Evolutionary conservation across 2,113 vertebrate species (phyloP), one percentile per base, ranked within the genome.

Genomic region (Ramphastos sulfuratus): DNA sequence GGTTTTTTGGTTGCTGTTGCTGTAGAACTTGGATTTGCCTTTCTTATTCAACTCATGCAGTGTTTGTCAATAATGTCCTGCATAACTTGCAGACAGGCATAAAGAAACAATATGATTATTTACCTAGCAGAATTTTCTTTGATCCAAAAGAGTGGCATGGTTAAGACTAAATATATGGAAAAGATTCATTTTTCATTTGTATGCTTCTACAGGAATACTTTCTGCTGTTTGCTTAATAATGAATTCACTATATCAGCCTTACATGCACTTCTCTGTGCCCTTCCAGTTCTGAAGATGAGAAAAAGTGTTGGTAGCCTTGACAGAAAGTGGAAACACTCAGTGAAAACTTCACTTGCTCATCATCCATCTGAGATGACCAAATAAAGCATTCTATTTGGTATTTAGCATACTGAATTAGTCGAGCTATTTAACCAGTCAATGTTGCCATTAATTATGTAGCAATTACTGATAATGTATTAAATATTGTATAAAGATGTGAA

Each of bases 301-400:
- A 74, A 18, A 78, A 23, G 10, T 19, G 16, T 6, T 89, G 28
- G 20, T 28, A 65, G 31, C 76, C 64, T 88, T 58, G 24, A 76
- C 28, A 54, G 58, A 64, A 73, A 60, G 48, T 52, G 19, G 44
- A 87, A 91, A 46, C 14, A 3, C 5, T 3, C 3, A 12, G 25
- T 12, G 61, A 33, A 82, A 89, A 31, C 17, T 23, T 37, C 0
- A 0, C 25, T 76, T 0, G 0, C 7, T 60, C 44, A 33, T 72
- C 0, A 5, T 50, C 64, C 0, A 0, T 83, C 31, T 5, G 3
- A 55, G 17, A 44, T 52, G 44, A 82, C 46, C 42, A 71, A 4
- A 74, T 91, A 87, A 89, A 91, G 2, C 10, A 69, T 72, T 61
- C 20, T 33, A 7, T 30, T n/a, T 7, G 37, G 27, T 77, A 71